A percentile compares a stretch with the other conserved stretches of the same genome.
Conservation (phyloP, 2,888 invertebrate species). For the Drosophila putrida region DNA sequence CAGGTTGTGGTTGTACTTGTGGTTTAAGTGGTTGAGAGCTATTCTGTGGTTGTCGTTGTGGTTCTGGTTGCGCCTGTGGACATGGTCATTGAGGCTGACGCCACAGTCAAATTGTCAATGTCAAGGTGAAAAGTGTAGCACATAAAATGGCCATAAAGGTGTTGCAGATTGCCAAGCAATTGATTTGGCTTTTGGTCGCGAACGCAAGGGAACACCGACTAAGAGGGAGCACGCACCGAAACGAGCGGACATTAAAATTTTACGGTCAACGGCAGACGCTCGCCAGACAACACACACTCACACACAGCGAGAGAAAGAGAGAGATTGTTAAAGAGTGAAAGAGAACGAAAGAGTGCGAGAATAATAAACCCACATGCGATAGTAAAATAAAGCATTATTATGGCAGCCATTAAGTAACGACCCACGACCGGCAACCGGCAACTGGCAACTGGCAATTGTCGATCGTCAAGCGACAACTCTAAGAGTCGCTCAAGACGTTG, state of each 20-base stretch:
- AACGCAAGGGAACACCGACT: neutral
- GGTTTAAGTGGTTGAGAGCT: slow-evolving; percentile 14
- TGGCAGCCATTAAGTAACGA: slow-evolving; percentile 67
- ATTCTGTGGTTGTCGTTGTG: slow-evolving; percentile 17
- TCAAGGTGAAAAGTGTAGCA: slow-evolving; percentile 79
- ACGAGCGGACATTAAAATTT: slow-evolving; percentile 73
- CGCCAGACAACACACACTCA: slow-evolving; percentile 59
- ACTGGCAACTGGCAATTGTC: slow-evolving; percentile 28
- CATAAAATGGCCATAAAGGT: slow-evolving; percentile 80
- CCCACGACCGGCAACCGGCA: slow-evolving; percentile 37
- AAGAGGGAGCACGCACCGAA: slow-evolving; percentile 45
- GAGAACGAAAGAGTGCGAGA: slow-evolving; percentile 4
- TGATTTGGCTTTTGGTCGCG: slow-evolving; percentile 62
- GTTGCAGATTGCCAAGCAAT: slow-evolving; percentile 70
- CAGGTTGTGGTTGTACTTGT: slow-evolving; percentile 68
- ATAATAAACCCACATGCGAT: slow-evolving; percentile 56
- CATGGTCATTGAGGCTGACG: slow-evolving; percentile 53
- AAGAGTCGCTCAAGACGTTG: slow-evolving; percentile 64
- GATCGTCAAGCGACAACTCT: slow-evolving; percentile 36
- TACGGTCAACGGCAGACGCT: slow-evolving; percentile 74
- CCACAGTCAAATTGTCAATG: slow-evolving; percentile 72
- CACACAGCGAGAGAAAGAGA: neutral
- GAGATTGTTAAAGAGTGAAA: neutral
- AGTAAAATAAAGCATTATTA: slow-evolving; percentile 82
- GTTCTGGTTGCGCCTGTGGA: slow-evolving; percentile 28